phyloP scores from a whole-genome alignment of 2,797 vertebrate genomes.

The Anolis apletophallus region DNA sequence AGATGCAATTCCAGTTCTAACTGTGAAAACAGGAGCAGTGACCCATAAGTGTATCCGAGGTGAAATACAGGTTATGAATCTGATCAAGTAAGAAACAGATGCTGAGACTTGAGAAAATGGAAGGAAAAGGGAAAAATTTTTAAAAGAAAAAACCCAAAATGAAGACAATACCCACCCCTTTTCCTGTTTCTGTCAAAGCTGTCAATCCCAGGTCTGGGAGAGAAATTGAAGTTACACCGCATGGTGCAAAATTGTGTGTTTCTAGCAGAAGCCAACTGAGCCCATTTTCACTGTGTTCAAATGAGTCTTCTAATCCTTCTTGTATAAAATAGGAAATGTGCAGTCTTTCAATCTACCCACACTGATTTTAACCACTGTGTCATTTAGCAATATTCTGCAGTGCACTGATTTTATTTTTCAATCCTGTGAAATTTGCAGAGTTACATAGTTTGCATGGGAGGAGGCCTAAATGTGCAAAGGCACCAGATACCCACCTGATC shows the following conservation, averaged over 20 bases:
- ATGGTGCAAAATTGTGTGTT: conserved; percentile 41
- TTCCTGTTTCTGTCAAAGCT: conserved; percentile 68
- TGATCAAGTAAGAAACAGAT: conserved; percentile 63
- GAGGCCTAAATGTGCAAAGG: too few species aligned
- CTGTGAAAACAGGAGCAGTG: conserved; percentile 70
- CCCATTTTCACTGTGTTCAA: conserved; percentile 47
- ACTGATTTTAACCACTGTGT: not conserved
- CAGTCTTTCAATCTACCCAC: conserved; percentile 21
- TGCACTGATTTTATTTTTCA: not conserved
- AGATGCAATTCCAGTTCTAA: conserved; percentile 57
- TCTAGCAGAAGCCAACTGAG: conserved; percentile 41
- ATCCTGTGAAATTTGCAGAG: not conserved
- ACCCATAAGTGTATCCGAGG: conserved; percentile 53
- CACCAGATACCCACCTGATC: too few species aligned
- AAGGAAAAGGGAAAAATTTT: conserved; percentile 36
- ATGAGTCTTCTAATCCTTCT: not conserved
- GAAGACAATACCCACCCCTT: conserved; percentile 45
- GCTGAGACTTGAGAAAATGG: conserved; percentile 50
- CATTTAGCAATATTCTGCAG: conserved; percentile 18
- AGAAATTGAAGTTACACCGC: conserved; percentile 38
- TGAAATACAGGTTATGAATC: conserved; percentile 62
- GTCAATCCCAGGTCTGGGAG: conserved; percentile 64
- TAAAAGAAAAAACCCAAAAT: conserved; percentile 64
- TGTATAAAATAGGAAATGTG: conserved; percentile 37
- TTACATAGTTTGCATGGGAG: not conserved